These are phyloP conservation scores for Diglossa cyanea DNA, from an alignment of 2,797 vertebrate genomes.

Conservation along the genomic window DNA sequence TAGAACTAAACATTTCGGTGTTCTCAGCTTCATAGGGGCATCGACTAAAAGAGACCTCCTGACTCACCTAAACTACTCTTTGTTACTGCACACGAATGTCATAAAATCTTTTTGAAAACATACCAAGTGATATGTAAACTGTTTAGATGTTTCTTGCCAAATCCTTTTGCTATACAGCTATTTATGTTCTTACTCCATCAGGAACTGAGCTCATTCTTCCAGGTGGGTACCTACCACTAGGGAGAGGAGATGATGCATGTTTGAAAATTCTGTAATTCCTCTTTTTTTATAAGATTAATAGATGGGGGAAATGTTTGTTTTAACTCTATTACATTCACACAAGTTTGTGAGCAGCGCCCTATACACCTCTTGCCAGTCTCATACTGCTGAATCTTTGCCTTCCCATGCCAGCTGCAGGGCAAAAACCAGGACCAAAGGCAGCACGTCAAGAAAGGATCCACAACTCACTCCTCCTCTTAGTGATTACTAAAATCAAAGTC, in stretches of 20 bases:
- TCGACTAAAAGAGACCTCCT: neutral
- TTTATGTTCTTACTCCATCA: neutral
- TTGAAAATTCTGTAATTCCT: neutral
- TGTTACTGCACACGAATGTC: neutral
- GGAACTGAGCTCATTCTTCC: neutral
- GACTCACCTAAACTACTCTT: neutral
- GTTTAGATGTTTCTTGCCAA: neutral
- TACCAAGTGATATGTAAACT: neutral
- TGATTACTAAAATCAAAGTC: neutral
- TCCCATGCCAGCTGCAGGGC: neutral
- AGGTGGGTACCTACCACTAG: neutral
- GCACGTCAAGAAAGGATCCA: neutral
- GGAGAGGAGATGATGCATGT: neutral
- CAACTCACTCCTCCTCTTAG: neutral
- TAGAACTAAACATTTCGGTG: neutral
- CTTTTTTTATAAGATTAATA: neutral
- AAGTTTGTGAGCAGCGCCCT: neutral
- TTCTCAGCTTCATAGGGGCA: neutral
- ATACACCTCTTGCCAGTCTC: neutral
- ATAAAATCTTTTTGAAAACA: neutral
- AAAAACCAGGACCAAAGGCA: neutral
- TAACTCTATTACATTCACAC: neutral
- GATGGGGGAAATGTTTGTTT: fast-evolving
- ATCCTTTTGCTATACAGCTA: neutral
- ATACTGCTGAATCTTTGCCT: neutral